Percentiles rank a stretch among this genome's conserved stretches.
Evolutionary conservation across 2,113 vertebrate species (phyloP).

Genomic region (Sarotherodon lohbergeri): DNA sequence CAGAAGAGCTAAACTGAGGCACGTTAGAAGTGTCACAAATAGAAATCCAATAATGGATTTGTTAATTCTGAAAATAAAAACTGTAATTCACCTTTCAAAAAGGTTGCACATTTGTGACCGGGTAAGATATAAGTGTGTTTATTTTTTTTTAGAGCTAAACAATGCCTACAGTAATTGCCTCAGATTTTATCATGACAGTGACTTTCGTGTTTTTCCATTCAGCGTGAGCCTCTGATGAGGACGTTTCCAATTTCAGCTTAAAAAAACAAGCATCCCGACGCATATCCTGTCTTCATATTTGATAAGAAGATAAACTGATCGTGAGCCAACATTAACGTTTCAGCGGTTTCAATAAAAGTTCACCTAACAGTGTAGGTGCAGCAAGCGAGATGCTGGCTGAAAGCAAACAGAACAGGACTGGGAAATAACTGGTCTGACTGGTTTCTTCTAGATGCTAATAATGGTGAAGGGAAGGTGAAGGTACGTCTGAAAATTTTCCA

Average conservation of each 20-base stretch:
- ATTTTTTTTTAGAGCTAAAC: neutral
- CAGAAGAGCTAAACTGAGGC: too few relatives aligned
- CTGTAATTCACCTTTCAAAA: neutral
- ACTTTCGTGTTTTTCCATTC: neutral
- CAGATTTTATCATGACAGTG: neutral
- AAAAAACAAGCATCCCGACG: neutral
- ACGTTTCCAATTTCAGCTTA: neutral
- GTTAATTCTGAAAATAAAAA: neutral
- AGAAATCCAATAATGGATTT: neutral
- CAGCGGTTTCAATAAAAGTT: neutral
- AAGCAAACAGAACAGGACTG: constrained; percentile 45
- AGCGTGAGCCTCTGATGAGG: neutral
- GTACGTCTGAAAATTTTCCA: neutral
- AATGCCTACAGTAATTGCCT: neutral
- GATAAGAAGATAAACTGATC: neutral
- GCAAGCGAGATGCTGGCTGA: neutral
- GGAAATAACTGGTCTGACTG: constrained; percentile 39
- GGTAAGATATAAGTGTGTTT: neutral
- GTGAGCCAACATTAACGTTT: neutral
- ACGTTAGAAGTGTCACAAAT: neutral
- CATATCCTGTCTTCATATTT: neutral
- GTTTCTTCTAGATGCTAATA: constrained; percentile 9
- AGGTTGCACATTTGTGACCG: neutral
- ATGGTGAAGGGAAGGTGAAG: neutral
- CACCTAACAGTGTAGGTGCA: neutral